phyloP scores from a whole-genome alignment of 2,888 invertebrate species.

The Sisyra terminalis region DNA sequence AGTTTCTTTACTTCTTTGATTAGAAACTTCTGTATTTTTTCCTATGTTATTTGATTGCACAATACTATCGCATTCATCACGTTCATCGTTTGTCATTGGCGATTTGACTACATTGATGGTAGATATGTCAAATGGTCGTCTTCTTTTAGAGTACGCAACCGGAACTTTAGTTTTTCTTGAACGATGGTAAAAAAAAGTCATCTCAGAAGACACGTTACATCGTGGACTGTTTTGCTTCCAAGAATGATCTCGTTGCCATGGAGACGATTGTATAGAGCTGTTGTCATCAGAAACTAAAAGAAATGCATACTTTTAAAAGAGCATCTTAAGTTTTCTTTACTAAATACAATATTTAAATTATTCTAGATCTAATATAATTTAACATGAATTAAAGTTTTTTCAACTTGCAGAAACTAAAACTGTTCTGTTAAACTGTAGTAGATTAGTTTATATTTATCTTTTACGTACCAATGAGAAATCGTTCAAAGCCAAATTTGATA shows the following conservation, averaged over 20 bases:
- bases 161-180: slow-evolving; percentile 32
- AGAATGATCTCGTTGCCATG: slow-evolving; percentile 79
- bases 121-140: slow-evolving; percentile 44
- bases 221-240: slow-evolving; percentile 73
- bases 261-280: slow-evolving; percentile 78
- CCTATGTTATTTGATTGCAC: slow-evolving; percentile 8
- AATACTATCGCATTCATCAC: slow-evolving; percentile 7
- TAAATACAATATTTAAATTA: too few relatives aligned
- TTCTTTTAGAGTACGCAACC: slow-evolving; percentile 36
- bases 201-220: slow-evolving; percentile 53
- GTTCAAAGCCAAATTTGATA: too few relatives aligned
- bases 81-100: slow-evolving; percentile 10
- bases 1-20: slow-evolving; percentile 1
- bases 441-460: not conserved
- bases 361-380: too few relatives aligned
- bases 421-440: too few relatives aligned
- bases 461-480: too few relatives aligned
- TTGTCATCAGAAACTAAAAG: slow-evolving; percentile 70
- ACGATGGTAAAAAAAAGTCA: slow-evolving; percentile 52
- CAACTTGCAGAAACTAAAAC: too few relatives aligned
- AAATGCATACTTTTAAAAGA: too few relatives aligned
- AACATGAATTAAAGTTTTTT: too few relatives aligned
- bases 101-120: slow-evolving; percentile 7
- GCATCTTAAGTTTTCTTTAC: too few relatives aligned
- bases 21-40: not conserved